Base-by-base conservation (phyloP, 1,140 invertebrate species). In the Plectrocnemia conspersa region DNA sequence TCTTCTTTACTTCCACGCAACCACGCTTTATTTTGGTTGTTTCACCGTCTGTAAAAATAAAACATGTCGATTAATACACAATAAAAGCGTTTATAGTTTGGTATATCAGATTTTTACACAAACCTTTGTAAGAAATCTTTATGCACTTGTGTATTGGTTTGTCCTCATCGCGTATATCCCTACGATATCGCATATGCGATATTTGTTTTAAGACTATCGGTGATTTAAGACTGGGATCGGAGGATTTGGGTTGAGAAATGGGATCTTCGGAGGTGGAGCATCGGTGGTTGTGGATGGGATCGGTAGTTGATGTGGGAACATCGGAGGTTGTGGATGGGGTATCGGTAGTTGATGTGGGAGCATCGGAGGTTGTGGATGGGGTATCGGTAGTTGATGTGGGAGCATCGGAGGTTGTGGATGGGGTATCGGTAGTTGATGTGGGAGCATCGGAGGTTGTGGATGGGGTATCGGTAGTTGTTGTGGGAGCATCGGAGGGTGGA, bases 381-480 rank as follows among this genome's bases (percentile, higher is more conserved):
- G 32, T 41, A 42, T 36, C n/a, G 49, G 33, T 38, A 40, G 32
- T 24, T 13, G 11, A 11, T 16, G 2, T 24, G 19, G 19, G 18
- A n/a, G 6, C n/a, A 25, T 6, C 42, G 23, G 21, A 21, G 10
- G 3, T 11, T 18, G 27, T 35, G 16, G 22, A 3, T 19, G 47
- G 25, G 19, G 18, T 24, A 23, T 2, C 15, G 47, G 47, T 24
- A 1, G 33, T 3, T 19, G 27, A 19, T 24, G 22, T 25, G 32
- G 19, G 15, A 32, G 11, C 3, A 22, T 10, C 21, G 23, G 41
- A 15, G 16, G 7, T 13, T 15, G 46, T 16, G 15, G 29, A 35
- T 7, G 18, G 27, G 36, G 38, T 38, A 21, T n/a, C 15, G 33
- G 33, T 38, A 16, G 10, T 5, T 29, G 46, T 36, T 49, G 46